These are phyloP conservation scores for Zosterops pallidus DNA, from an alignment of 2,113 vertebrate genomes.

Conservation along the genomic window DNA sequence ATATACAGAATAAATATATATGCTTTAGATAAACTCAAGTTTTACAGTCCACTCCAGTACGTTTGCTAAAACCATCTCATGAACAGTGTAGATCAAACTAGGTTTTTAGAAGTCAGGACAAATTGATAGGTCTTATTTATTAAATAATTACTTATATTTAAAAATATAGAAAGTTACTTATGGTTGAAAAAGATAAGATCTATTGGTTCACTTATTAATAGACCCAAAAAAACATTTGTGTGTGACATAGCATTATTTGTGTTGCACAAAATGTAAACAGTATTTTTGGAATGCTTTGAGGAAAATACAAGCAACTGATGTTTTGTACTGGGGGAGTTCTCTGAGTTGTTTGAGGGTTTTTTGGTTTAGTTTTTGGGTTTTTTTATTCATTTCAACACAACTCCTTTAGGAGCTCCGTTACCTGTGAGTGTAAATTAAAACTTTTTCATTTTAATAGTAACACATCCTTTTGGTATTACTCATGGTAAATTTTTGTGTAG, in stretches of 20 bases:
- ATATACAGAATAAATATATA: not conserved
- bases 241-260: not conserved
- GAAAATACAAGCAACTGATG: not conserved
- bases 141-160: not conserved
- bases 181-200: not conserved
- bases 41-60: not conserved
- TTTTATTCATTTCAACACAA: accelerated
- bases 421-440: not conserved
- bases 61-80: not conserved
- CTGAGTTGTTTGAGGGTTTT: not conserved
- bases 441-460: not conserved
- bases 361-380: no score
- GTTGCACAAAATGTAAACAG: not conserved
- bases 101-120: not conserved
- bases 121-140: not conserved
- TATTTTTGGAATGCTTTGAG: not conserved
- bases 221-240: not conserved
- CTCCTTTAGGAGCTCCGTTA: not conserved
- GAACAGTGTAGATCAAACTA: not conserved
- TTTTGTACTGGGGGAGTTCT: not conserved
- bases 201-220: not conserved
- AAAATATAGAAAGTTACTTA: not conserved
- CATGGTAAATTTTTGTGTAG: not conserved
- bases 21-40: not conserved
- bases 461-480: not conserved